Evolutionary conservation across 2,888 invertebrate genomes (phyloP).

Genomic region (Cephus spinipes): DNA sequence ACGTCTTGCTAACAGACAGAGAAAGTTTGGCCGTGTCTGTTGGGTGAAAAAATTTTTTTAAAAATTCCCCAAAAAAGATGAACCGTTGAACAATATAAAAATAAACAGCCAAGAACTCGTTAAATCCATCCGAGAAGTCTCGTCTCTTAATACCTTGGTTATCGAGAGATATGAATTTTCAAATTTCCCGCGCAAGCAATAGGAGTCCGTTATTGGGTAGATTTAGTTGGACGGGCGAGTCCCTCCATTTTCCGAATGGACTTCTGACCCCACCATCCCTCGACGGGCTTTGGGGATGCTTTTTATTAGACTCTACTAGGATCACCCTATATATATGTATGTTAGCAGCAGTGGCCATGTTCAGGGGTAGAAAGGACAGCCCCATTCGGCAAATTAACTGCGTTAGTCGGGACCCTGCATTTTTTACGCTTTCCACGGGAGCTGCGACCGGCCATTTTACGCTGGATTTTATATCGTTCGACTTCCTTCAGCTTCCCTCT

Average conservation of each 20-base stretch:
- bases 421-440: slow-evolving; percentile 57
- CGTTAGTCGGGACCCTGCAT: slow-evolving; percentile 52
- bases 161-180: slow-evolving; percentile 17
- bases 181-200: slow-evolving; percentile 49
- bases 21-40: slow-evolving; percentile 56
- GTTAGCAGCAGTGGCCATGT: slow-evolving; percentile 56
- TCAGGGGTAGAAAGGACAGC: slow-evolving; percentile 53
- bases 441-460: slow-evolving; percentile 59
- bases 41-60: slow-evolving; percentile 35
- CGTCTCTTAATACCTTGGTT: slow-evolving; percentile 26
- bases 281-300: slow-evolving; percentile 56
- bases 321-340: slow-evolving; percentile 48
- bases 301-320: slow-evolving; percentile 64
- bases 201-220: slow-evolving; percentile 61
- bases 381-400: slow-evolving; percentile 65
- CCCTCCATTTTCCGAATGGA: slow-evolving; percentile 67
- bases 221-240: slow-evolving; percentile 64
- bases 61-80: slow-evolving; percentile 30
- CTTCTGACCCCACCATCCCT: slow-evolving; percentile 64
- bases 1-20: slow-evolving; percentile 63
- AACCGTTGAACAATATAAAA: neutral
- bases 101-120: neutral
- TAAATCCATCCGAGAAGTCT: slow-evolving; percentile 5
- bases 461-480: slow-evolving; percentile 42
- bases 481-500: neutral